Base-by-base conservation (phyloP, 2,113 vertebrate species). In the Regulus satrapa region DNA sequence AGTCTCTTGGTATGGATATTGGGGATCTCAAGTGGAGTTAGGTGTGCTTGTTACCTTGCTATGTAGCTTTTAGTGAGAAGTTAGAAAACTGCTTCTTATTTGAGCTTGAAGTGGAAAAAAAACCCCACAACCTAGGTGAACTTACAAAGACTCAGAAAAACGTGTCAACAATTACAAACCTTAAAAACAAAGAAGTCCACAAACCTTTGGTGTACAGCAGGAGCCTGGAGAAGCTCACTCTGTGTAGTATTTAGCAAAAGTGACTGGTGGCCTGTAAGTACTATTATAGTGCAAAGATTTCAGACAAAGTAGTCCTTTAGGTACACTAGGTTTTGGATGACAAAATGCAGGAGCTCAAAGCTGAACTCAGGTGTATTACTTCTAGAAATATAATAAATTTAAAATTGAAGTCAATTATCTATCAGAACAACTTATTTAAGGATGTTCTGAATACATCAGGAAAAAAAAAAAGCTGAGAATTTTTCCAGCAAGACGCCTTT, bases 41-140 rank as follows among this genome's bases (percentile, higher is more conserved):
- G 14, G 3, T 46, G 16, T 85, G 56, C 26, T n/a, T 86, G 32
- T 72, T 62, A 34, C 62, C 54, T 73, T 93, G 29, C 67, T 77
- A 5, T 41, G 13, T 55, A 54, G 55, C n/a, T 73, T 45, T 32
- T 73, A 72, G 18, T 40, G 49, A 88, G 43, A 38, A 51, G 21
- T 43, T 94, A 51, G 61, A 72, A 72, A 89, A 76, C 64, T 19
- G 29, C 15, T 17, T 46, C 34, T 38, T 68, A 6, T 23, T 77
- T 75, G 21, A 81, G 14, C 26, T 48, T 48, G 25, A 85, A 80
- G 61, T 59, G 64, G 14, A 81, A 71, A 74, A 71, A 74, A 74
- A 20, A 0, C 0, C 7, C 8, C 10, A 10, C 40, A 68, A 36
- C 32, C 11, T 41, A 26, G n/a, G n/a, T 64, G 62, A 84, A 59